Base-by-base conservation (phyloP, 2,113 vertebrate genomes). In the Empidonax traillii region DNA sequence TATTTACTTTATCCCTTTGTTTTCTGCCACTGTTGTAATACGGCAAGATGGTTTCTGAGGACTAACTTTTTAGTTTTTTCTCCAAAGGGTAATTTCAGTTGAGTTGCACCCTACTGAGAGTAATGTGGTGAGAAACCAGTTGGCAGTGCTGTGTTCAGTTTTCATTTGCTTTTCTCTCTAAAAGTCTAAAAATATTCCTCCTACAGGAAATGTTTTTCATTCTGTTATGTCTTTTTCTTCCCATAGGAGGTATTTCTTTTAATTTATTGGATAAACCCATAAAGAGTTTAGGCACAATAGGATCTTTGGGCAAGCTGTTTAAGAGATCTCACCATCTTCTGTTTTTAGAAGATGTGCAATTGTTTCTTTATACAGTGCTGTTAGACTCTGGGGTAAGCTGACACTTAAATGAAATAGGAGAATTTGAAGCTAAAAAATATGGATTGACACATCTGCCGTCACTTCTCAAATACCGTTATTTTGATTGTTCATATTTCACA, bases 171-270 rank as follows among this genome's bases (percentile, higher is more conserved):
- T 94, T 73, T 96, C 69, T 68, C 72, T 93, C 68, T 88, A 44
- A 89, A 93, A 83, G 73, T 88, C 85, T 97, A 96, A 95, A 98
- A 98, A 91, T 97, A 93, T 56, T 85, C 28, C 58, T 96, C 87
- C 93, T 94, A 85, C 76, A 97, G 94, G 96, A 97, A 97, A 97
- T 97, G 78, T 95, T 96, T 97, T 90, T 93, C 94, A 93, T 97
- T 95, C 78, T 97, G 47, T 86, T 92, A 71, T 95, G 81, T 95
- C 90, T 96, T 95, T 97, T 84, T 85, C 71, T 96, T 95, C 96
- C 88, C 65, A 58, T 89, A 90, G 93, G 92, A 97, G 80, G 67
- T 97, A 91, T 94, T 96, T 93, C 82, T 96, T 96, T 89, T 96
- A 96, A 97, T 96, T 97, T 97, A 96, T 85, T 94, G 93, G 95